Evolutionary conservation across 2,888 invertebrate genomes (phyloP).

Genomic region (Philaethria dido): DNA sequence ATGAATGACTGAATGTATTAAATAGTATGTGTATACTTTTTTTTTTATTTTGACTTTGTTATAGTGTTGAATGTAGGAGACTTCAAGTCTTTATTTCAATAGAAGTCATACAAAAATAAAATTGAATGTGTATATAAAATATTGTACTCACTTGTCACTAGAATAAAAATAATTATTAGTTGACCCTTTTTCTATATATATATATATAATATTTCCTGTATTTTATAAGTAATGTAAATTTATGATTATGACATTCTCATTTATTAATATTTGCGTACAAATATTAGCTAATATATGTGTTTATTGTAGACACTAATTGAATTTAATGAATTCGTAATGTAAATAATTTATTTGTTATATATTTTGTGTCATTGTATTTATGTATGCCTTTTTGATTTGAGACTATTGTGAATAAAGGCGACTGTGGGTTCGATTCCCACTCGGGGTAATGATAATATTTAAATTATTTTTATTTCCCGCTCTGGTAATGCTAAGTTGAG

Average conservation of each 20-base stretch:
- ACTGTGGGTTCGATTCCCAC: no score
- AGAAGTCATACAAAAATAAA: constrained; percentile 7
- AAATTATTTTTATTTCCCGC: no score
- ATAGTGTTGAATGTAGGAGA: no score
- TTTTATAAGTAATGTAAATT: constrained; percentile 1
- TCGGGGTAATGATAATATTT: no score
- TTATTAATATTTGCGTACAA: constrained; percentile 7
- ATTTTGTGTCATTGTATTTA: constrained; percentile 1
- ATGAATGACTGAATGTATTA: no score
- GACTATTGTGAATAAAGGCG: no score
- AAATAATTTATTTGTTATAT: constrained; percentile 2
- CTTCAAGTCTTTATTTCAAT: constrained; percentile 1
- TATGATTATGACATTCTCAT: constrained; percentile 17
- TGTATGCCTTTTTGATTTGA: no score
- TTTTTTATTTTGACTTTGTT: no score
- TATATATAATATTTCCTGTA: no score
- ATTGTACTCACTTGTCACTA: constrained; percentile 2
- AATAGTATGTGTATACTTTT: no score
- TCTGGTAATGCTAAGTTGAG: no score
- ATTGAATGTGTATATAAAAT: constrained; percentile 10
- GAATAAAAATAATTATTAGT: background rate
- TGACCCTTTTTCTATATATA: constrained; percentile 2
- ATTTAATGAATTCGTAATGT: background rate
- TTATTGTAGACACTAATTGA: background rate
- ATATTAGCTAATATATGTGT: background rate